Percentiles rank a stretch among this genome's conserved stretches.
phyloP scores from a whole-genome alignment of 2,113 vertebrate genomes.

The Hucho hucho region DNA sequence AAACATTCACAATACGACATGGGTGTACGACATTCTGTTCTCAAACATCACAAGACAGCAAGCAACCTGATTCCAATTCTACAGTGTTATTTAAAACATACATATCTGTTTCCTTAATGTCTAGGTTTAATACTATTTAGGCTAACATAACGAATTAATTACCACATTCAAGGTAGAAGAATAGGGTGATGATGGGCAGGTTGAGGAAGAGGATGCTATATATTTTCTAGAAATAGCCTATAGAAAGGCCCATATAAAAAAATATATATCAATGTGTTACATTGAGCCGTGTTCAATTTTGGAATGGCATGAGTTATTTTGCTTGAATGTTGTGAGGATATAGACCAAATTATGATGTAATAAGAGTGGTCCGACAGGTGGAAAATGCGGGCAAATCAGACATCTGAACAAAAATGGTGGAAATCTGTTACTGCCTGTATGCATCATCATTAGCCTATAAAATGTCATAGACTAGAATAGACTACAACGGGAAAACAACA shows the following conservation, averaged over 20 bases:
- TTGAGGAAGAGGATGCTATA: no score
- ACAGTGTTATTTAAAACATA: neutral
- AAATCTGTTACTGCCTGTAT: neutral
- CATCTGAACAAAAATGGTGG: neutral
- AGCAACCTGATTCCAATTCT: no score
- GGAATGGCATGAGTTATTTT: neutral
- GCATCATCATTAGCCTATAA: no score
- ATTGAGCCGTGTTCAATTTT: neutral
- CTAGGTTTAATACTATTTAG: neutral
- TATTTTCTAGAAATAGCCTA: no score
- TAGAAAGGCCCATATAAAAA: neutral
- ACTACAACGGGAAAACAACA: neutral
- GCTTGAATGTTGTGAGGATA: no score
- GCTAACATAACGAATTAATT: neutral
- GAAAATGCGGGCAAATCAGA: neutral
- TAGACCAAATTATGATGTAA: neutral
- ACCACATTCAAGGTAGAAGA: neutral
- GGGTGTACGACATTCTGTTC: no score
- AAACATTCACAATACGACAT: no score
- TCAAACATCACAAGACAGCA: no score
- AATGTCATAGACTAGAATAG: no score
- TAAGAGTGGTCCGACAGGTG: neutral
- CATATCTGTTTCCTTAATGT: neutral
- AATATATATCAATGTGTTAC: slow-evolving; percentile 35
- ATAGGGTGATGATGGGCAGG: neutral